These are phyloP conservation scores for Alouatta palliata DNA, from an alignment of 2,113 vertebrate genomes.

Conservation along the genomic window DNA sequence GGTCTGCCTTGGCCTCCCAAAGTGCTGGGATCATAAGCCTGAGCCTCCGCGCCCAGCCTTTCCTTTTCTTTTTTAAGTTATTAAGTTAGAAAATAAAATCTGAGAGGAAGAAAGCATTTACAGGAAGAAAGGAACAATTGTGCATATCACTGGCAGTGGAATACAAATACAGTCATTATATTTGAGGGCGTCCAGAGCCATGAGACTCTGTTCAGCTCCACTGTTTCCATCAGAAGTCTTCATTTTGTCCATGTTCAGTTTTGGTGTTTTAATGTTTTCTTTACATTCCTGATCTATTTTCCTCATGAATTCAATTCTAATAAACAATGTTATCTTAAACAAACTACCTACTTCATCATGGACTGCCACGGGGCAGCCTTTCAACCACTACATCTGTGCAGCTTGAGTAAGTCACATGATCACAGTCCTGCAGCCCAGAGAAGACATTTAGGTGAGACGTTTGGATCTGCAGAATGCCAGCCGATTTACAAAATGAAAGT, in stretches of 20 bases:
- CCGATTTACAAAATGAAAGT: background rate
- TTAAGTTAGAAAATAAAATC: background rate
- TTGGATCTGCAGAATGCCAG: background rate
- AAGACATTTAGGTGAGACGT: background rate
- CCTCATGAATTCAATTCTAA: background rate
- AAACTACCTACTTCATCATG: background rate
- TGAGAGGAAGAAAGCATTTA: background rate
- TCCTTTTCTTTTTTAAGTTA: background rate
- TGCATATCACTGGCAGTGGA: background rate
- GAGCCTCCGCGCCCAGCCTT: no score
- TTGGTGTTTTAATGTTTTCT: background rate
- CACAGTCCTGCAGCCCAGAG: background rate
- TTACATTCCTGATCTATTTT: background rate
- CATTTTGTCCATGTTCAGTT: background rate
- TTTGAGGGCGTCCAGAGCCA: background rate
- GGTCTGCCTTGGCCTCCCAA: no score
- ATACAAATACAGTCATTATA: no score
- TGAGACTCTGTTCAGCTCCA: accelerated
- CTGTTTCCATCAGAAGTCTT: background rate
- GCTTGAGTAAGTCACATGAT: background rate
- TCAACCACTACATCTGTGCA: accelerated
- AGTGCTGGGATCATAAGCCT: no score
- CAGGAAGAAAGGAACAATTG: background rate
- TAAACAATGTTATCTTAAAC: background rate
- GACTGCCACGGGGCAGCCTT: background rate